Conservation (phyloP, 2,888 invertebrate species). For the Zhuqinia jingwanae region DNA sequence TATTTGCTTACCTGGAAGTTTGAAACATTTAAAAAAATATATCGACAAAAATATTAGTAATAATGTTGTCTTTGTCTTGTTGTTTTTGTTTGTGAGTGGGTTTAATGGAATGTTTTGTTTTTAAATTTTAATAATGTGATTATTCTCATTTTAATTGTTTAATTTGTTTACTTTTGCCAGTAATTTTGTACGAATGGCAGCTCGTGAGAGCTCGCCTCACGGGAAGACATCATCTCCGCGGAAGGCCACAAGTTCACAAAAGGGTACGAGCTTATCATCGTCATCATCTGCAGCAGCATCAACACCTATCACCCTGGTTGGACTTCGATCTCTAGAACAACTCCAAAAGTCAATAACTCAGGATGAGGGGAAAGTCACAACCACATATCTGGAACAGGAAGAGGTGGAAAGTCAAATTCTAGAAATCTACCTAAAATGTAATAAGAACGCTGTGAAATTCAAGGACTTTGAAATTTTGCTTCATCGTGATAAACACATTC, state of each 20-base stretch:
- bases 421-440: conserved; percentile 82
- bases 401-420: conserved; percentile 84
- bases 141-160: too few relatives aligned
- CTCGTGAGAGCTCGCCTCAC: conserved; percentile 61
- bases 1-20: too few relatives aligned
- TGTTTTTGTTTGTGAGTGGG: conserved; percentile 24
- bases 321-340: conserved; percentile 47
- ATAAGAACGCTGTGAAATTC: conserved; percentile 82
- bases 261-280: conserved; percentile 18
- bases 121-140: background rate
- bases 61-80: too few relatives aligned
- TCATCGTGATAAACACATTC: conserved; percentile 85
- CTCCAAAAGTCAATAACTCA: conserved; percentile 56
- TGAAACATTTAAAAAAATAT: too few relatives aligned
- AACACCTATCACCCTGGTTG: background rate
- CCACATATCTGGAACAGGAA: conserved; percentile 81
- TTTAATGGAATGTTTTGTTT: background rate
- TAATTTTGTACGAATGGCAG: conserved; percentile 60
- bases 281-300: background rate
- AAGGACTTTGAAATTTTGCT: conserved; percentile 83
- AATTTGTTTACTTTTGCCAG: background rate
- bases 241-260: background rate
- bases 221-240: background rate
- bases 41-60: too few relatives aligned
- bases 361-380: conserved; percentile 52